phyloP scores from a whole-genome alignment of 53 echinoderm and acorn worm species.

The Luidia sarsii region DNA sequence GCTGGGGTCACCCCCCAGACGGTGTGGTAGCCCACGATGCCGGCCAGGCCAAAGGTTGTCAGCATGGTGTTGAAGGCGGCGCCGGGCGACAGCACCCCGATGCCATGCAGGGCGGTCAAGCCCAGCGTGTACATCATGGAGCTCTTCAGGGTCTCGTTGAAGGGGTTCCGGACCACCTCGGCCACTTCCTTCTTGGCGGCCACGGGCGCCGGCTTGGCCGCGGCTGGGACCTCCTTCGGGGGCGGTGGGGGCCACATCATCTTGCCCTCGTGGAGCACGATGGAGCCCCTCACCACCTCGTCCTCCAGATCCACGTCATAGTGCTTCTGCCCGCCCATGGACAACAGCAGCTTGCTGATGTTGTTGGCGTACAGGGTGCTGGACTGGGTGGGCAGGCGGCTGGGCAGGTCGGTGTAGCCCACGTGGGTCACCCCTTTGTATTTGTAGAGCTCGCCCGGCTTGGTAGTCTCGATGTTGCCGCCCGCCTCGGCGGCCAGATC shows the following conservation, averaged over 20 bases:
- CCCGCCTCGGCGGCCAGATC: slow-evolving; percentile 97
- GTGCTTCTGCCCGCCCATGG: slow-evolving; percentile 85
- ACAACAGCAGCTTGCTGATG: slow-evolving; percentile 89
- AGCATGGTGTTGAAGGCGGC: slow-evolving; percentile 93
- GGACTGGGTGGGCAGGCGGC: slow-evolving; percentile 95
- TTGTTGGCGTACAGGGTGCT: slow-evolving; percentile 98
- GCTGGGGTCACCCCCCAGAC: slow-evolving; percentile 99
- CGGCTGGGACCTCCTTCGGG: slow-evolving; percentile 76
- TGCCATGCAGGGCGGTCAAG: slow-evolving; percentile 72
- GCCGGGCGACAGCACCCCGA: slow-evolving; percentile 85
- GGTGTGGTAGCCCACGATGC: slow-evolving; percentile 96
- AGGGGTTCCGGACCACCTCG: slow-evolving; percentile 63
- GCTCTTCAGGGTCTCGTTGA: slow-evolving; percentile 71
- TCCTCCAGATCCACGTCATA: slow-evolving; percentile 94
- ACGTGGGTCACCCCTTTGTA: slow-evolving; percentile 98
- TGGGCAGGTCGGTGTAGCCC: slow-evolving; percentile 93
- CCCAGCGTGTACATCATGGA: slow-evolving; percentile 84
- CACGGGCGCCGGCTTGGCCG: slow-evolving; percentile 54
- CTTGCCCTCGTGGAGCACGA: slow-evolving; percentile 85
- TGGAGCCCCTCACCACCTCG: slow-evolving; percentile 92
- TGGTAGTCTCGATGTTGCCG: slow-evolving; percentile 97
- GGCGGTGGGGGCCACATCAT: slow-evolving; percentile 99
- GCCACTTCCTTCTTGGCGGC: slow-evolving; percentile 50
- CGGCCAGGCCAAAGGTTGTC: slow-evolving; percentile 90
- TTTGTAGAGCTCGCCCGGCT: slow-evolving; percentile 82